Base-by-base conservation (phyloP, 1,140 invertebrate species). In the Lasioglossum baleicum region DNA sequence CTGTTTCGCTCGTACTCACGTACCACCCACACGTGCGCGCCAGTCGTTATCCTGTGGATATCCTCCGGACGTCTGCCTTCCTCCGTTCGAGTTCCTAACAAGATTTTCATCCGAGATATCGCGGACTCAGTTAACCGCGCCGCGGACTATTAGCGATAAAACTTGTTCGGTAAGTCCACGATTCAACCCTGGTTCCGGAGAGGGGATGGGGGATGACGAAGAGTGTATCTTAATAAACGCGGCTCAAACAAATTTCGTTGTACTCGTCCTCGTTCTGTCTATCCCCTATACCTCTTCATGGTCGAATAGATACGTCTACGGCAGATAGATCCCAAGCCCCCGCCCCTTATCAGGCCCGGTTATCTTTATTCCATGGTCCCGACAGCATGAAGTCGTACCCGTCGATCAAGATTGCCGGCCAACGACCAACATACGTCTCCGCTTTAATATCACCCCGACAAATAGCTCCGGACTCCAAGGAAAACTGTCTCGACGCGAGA, bases 31-130 rank as follows among this genome's bases (percentile, higher is more conserved):
- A 77, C 83, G 64, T 66, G 73, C 53, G 83, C 63, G 26, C 78
- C 26, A 85, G 66, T 85, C 80, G 84, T 85, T 85, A 85, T 85
- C 84, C 83, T 66, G 67, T 82, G 83, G 84, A 85, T 85, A 85
- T 85, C 83, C 84, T 85, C 70, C 84, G 84, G 84, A 85, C 83
- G 75, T 85, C 84, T 82, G 80, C 65, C 75, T 81, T 40, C 63
- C 75, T 75, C 31, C 83, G 58, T 82, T 79, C 83, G 68, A 85
- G 84, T 85, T 82, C 73, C 83, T 85, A 85, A 85, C 84, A 85
- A 85, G 84, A 85, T 85, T 85, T 85, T 81, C 84, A 85, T 85
- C 83, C 82, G 83, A 85, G 84, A 82, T 85, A 85, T 85, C 84
- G 61, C 70, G 66, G 66, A 75, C 66, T 66, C 83, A 68, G 68